phyloP scores from a whole-genome alignment of 1,140 invertebrate genomes.

The Cephus cinctus region DNA sequence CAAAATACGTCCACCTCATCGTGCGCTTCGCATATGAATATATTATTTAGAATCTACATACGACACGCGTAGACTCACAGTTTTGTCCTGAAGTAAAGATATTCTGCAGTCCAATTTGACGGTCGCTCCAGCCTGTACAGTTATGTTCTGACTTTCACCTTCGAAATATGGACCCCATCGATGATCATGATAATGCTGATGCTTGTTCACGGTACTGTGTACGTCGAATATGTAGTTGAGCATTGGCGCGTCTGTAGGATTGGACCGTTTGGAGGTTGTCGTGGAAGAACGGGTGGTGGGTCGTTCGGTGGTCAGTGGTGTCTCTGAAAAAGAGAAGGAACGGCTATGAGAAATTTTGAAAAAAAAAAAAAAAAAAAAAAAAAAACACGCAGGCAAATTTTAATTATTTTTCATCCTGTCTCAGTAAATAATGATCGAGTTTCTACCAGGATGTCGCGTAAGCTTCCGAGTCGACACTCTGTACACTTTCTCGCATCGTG shows the following conservation, averaged over 20 bases:
- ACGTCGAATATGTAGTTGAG: slow-evolving; percentile 72
- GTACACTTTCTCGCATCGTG: no score
- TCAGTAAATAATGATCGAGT: no score
- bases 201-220: slow-evolving; percentile 66
- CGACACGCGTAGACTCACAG: slow-evolving; percentile 60
- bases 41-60: no score
- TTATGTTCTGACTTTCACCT: slow-evolving; percentile 70
- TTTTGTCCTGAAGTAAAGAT: slow-evolving; percentile 81
- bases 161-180: slow-evolving; percentile 72
- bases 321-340: slow-evolving; percentile 23
- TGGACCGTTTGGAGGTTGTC: slow-evolving; percentile 38
- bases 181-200: slow-evolving; percentile 66
- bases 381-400: no score
- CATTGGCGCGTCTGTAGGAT: slow-evolving; percentile 65
- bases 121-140: slow-evolving; percentile 77
- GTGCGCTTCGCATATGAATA: no score
- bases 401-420: no score
- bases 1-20: no score
- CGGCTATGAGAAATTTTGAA: no score
- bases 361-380: no score
- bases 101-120: slow-evolving; percentile 81
- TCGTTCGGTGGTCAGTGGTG: slow-evolving; percentile 28
- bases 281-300: slow-evolving; percentile 24
- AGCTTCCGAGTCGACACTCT: background rate
- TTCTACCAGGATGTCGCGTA: no score